Percentiles rank a stretch among this genome's conserved stretches.
Evolutionary conservation across 2,113 vertebrate species (phyloP).

Genomic region (Hoplias malabaricus): DNA sequence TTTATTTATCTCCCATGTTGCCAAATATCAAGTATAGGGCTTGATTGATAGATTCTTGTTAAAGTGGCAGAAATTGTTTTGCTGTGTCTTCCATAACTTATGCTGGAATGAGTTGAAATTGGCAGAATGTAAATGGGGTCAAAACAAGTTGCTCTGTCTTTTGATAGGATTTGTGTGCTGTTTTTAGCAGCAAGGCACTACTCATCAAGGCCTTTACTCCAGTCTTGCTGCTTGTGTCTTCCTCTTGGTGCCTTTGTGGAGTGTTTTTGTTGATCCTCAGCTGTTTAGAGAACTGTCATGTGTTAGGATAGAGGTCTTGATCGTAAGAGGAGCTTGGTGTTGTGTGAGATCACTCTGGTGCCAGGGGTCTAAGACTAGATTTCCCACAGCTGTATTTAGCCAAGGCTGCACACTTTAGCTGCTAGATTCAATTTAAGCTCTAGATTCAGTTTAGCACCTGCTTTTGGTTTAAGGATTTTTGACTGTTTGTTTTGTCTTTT

Average conservation of each 20-base stretch:
- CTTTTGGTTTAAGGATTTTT: background rate
- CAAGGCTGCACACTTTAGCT: background rate
- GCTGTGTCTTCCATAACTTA: background rate
- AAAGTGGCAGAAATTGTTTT: no score
- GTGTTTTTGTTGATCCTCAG: slow-evolving; percentile 14
- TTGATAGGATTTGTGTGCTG: slow-evolving; percentile 18
- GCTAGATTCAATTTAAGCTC: no score
- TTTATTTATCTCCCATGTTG: no score
- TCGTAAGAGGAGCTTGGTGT: background rate
- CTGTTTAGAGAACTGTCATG: slow-evolving; percentile 18
- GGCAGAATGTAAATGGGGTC: background rate
- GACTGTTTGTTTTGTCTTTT: background rate
- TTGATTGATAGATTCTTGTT: no score
- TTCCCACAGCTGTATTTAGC: slow-evolving; percentile 25
- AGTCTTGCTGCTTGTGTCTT: background rate
- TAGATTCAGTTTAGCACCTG: no score
- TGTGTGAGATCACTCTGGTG: background rate
- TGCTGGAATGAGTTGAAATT: background rate
- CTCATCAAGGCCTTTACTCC: slow-evolving; percentile 5
- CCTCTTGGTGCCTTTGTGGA: background rate
- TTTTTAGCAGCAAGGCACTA: slow-evolving; percentile 15
- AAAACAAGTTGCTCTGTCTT: background rate
- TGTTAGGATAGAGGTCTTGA: background rate
- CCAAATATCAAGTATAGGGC: background rate
- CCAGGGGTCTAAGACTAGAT: background rate